Evolutionary conservation across 1,140 invertebrate genomes (phyloP).

Genomic region (Pseudomyrmex dendroicus): DNA sequence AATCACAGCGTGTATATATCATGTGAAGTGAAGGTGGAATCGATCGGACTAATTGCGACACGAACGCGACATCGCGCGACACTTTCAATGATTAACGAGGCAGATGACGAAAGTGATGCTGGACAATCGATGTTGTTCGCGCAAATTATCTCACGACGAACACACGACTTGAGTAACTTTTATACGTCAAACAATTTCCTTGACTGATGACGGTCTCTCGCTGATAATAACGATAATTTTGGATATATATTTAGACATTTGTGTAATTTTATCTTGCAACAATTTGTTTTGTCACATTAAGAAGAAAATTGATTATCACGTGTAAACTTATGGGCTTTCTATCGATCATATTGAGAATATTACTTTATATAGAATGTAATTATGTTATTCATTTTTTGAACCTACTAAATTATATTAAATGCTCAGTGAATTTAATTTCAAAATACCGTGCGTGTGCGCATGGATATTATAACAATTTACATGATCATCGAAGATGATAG

Average conservation of each 20-base stretch:
- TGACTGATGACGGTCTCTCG: neutral
- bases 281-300: neutral
- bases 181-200: neutral
- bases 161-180: neutral
- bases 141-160: slow-evolving; percentile 2
- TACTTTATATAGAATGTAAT: too few relatives aligned
- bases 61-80: slow-evolving; percentile 28
- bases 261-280: slow-evolving; percentile 11
- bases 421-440: too few relatives aligned
- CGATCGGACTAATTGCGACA: slow-evolving; percentile 50
- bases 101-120: slow-evolving; percentile 29
- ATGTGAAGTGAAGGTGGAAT: slow-evolving; percentile 42
- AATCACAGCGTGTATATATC: slow-evolving; percentile 59
- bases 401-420: too few relatives aligned
- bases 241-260: neutral
- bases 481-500: slow-evolving; percentile 5
- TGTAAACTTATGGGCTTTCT: neutral
- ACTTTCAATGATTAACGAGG: slow-evolving; percentile 51
- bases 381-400: too few relatives aligned
- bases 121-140: slow-evolving; percentile 28
- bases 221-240: slow-evolving; percentile 1
- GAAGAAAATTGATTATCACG: too few relatives aligned
- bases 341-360: neutral
- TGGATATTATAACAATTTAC: neutral
- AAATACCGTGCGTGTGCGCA: too few relatives aligned